Evolutionary conservation across 2,888 invertebrate species (phyloP).

Genomic region (Eutolmus rufibarbis): DNA sequence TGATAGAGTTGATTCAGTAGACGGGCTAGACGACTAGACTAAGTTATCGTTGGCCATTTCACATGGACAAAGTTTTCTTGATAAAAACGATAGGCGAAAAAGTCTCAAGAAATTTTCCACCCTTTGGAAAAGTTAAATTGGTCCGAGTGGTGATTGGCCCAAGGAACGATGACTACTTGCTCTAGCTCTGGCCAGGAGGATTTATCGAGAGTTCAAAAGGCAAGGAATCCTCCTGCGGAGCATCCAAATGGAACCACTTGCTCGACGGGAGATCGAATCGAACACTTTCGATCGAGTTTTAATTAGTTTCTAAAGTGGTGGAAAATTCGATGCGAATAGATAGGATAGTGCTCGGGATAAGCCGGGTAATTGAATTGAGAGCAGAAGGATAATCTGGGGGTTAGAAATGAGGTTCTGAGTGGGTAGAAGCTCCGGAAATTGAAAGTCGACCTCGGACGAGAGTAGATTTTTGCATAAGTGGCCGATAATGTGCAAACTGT

Average conservation of each 20-base stretch:
- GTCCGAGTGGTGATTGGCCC: neutral
- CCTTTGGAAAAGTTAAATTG: constrained; percentile 7
- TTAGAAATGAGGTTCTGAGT: neutral
- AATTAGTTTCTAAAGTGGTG: constrained; percentile 38
- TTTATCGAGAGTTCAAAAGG: neutral
- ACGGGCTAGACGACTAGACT: neutral
- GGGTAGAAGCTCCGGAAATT: constrained; percentile 6
- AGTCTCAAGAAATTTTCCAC: neutral
- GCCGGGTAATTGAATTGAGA: neutral
- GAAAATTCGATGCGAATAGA: constrained; percentile 26
- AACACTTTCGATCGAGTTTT: constrained; percentile 33
- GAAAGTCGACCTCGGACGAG: neutral
- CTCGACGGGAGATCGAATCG: constrained; percentile 13
- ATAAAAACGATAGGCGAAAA: neutral
- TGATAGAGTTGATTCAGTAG: neutral
- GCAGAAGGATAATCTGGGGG: neutral
- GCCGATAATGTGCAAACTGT: neutral
- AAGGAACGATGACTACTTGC: neutral
- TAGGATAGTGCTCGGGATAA: neutral
- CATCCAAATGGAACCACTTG: neutral
- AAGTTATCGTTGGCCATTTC: neutral
- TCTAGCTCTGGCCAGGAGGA: neutral
- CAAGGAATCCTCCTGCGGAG: neutral
- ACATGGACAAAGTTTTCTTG: neutral
- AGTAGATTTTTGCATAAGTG: neutral